These are phyloP conservation scores for Oreochromis spilurus DNA, from an alignment of 2,113 vertebrate species.

Conservation along the genomic window DNA sequence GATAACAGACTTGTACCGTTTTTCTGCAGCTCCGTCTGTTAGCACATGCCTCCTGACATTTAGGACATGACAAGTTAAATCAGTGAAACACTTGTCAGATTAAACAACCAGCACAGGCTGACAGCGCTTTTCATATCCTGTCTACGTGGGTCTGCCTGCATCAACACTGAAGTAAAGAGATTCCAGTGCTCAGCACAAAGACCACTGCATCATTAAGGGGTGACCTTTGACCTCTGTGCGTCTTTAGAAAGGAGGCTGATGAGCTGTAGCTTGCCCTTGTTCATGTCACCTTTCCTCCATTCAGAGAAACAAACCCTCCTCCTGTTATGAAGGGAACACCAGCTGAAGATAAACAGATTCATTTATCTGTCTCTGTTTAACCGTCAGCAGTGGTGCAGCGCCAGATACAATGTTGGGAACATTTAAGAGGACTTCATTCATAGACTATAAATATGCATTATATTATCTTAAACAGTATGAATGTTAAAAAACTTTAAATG, in stretches of 20 bases:
- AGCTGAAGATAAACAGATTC: neutral
- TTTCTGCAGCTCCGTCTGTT: neutral
- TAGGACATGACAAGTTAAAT: neutral
- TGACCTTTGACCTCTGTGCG: slow-evolving; percentile 34
- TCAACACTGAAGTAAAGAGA: neutral
- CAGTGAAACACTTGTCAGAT: neutral
- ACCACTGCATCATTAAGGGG: slow-evolving; percentile 23
- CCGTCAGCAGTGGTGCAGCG: neutral
- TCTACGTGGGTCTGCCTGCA: neutral
- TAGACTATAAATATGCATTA: neutral
- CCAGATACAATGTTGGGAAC: neutral
- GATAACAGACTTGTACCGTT: neutral
- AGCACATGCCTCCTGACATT: neutral
- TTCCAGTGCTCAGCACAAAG: neutral
- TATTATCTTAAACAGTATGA: neutral
- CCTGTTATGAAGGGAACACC: neutral
- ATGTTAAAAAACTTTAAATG: neutral
- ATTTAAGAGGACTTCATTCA: neutral
- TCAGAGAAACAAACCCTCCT: neutral
- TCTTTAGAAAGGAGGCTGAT: neutral
- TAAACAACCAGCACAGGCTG: neutral
- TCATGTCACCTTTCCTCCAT: neutral
- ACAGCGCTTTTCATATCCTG: neutral
- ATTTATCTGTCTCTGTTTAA: neutral
- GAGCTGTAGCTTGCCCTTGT: neutral